Percentiles rank a stretch among this genome's conserved stretches.
These are phyloP conservation scores for Arremon brunneinucha DNA, from an alignment of 2,797 vertebrate genomes.

Conservation along the genomic window DNA sequence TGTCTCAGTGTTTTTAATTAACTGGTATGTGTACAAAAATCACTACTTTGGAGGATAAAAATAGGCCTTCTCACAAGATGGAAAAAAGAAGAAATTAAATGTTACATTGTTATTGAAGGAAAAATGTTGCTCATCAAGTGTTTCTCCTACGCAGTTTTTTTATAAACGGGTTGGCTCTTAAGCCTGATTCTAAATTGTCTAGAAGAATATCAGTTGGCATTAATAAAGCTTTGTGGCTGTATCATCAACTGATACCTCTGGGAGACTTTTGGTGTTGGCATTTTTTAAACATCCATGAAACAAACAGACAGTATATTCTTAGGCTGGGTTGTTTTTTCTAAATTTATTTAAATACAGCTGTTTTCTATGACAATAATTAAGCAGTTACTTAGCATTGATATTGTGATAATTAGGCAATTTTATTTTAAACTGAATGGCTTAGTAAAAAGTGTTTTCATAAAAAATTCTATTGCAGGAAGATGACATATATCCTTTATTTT, in stretches of 20 bases:
- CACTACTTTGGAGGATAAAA: slow-evolving; percentile 15
- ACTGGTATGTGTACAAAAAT: slow-evolving; percentile 6
- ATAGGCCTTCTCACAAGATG: neutral
- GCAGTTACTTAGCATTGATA: neutral
- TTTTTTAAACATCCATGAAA: neutral
- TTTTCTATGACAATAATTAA: neutral
- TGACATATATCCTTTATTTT: neutral
- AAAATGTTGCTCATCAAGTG: slow-evolving; percentile 5
- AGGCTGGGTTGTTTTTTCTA: neutral
- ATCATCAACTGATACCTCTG: neutral
- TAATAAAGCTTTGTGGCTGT: neutral
- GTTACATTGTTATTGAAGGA: slow-evolving; percentile 19
- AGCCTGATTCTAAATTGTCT: neutral
- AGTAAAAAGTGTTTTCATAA: neutral
- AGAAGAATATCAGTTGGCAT: neutral
- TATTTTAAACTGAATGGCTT: neutral
- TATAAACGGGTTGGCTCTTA: neutral
- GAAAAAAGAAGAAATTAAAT: slow-evolving; percentile 1
- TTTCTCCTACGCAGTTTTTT: slow-evolving; percentile 11
- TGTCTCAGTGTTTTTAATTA: slow-evolving; percentile 24
- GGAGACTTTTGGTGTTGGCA: neutral
- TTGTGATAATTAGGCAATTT: neutral
- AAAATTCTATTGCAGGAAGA: neutral
- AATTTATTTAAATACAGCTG: neutral
- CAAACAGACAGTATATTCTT: neutral